phyloP scores from a whole-genome alignment of 2,113 vertebrate species.

The Myanophis thanlyinensis region DNA sequence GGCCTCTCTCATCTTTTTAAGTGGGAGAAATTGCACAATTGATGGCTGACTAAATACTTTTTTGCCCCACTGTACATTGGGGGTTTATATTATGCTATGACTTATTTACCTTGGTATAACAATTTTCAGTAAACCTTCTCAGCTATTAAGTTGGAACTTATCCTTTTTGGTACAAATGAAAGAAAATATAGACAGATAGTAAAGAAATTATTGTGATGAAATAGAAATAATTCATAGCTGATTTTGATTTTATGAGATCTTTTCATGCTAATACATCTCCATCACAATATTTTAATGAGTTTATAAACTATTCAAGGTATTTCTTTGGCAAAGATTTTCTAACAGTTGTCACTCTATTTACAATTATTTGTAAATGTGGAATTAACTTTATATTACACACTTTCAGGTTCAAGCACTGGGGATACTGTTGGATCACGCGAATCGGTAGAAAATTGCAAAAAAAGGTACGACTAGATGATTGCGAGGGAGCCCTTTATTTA shows the following conservation, averaged over 20 bases:
- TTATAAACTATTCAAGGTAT: neutral
- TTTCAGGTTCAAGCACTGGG: neutral
- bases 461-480: too few species aligned
- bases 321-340: neutral
- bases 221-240: neutral
- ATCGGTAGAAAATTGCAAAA: too few species aligned
- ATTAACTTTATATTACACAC: neutral
- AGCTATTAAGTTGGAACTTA: neutral
- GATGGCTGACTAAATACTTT: too few species aligned
- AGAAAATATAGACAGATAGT: neutral
- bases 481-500: too few species aligned
- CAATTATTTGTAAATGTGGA: neutral
- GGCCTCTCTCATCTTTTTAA: too few species aligned
- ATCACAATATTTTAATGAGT: neutral
- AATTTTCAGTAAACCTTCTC: neutral
- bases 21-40: too few species aligned
- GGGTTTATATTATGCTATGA: neutral
- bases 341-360: neutral
- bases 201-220: neutral
- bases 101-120: neutral
- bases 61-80: too few species aligned
- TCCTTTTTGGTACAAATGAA: neutral
- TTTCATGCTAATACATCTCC: neutral
- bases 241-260: neutral
- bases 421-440: too few species aligned